A percentile compares a stretch with the other conserved stretches of the same genome.
Evolutionary conservation across 1,140 invertebrate species (phyloP).

Genomic region (Aphelinus atriplicis): DNA sequence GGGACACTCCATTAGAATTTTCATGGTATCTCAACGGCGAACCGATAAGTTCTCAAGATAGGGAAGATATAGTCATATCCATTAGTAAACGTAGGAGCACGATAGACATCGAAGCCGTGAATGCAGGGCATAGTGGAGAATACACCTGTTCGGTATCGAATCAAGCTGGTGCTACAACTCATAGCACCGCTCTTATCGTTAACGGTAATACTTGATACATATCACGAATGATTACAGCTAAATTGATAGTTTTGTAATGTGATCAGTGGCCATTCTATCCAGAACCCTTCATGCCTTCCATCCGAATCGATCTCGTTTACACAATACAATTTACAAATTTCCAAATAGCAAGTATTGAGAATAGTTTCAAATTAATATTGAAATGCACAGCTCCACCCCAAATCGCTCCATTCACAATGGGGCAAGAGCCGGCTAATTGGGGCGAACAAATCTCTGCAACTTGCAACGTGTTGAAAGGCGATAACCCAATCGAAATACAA

Average conservation of each 20-base stretch:
- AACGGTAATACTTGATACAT: constrained; percentile 67
- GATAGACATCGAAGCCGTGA: constrained; percentile 69
- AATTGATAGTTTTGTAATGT: too few species aligned
- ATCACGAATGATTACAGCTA: too few species aligned
- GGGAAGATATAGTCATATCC: constrained; percentile 55
- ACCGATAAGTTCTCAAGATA: constrained; percentile 53
- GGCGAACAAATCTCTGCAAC: constrained; percentile 71
- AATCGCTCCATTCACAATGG: constrained; percentile 73
- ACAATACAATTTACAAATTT: too few species aligned
- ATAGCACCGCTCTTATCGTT: constrained; percentile 71
- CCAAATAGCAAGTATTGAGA: too few species aligned
- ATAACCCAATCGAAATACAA: constrained; percentile 75
- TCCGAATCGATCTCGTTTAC: too few species aligned
- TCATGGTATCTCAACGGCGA: constrained; percentile 72
- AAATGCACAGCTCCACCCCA: constrained; percentile 70
- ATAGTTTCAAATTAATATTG: background rate
- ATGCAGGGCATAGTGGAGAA: constrained; percentile 69
- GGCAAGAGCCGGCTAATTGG: constrained; percentile 72
- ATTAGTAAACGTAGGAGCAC: constrained; percentile 70
- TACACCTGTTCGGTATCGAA: constrained; percentile 76
- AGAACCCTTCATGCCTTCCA: too few species aligned
- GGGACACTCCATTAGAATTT: constrained; percentile 76
- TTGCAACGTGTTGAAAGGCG: constrained; percentile 77
- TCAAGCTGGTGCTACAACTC: constrained; percentile 69
- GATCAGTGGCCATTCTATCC: too few species aligned